Evolutionary conservation across 2,888 invertebrate genomes (phyloP).

Genomic region (Sarcophaga rosellei): DNA sequence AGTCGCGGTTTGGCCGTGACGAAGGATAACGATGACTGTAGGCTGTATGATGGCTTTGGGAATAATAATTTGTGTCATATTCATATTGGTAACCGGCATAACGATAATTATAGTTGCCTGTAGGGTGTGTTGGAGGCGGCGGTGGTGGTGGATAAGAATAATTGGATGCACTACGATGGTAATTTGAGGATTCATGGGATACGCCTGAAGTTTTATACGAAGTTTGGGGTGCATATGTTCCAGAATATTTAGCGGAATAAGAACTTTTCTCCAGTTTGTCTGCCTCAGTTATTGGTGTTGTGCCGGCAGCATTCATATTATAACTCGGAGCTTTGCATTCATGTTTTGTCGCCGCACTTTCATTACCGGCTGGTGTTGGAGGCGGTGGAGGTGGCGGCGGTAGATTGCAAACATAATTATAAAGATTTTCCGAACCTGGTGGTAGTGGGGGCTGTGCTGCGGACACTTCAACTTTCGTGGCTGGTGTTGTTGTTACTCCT

Average conservation of each 20-base stretch:
- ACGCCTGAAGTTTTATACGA: not conserved
- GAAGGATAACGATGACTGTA: constrained; percentile 47
- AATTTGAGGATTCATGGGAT: constrained; percentile 12
- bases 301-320: not conserved
- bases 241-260: constrained; percentile 34
- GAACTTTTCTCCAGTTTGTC: constrained; percentile 18
- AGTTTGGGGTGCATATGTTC: constrained; percentile 3
- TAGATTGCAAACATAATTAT: constrained; percentile 60
- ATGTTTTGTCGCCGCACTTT: constrained; percentile 12
- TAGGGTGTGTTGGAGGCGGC: not conserved
- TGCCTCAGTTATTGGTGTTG: not conserved
- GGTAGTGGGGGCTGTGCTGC: constrained; percentile 20
- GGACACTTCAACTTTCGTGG: not conserved
- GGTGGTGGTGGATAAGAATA: constrained; percentile 33
- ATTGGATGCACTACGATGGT: constrained; percentile 32
- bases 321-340: not conserved
- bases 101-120: constrained; percentile 38
- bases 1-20: constrained; percentile 48
- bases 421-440: constrained; percentile 46
- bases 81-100: constrained; percentile 50
- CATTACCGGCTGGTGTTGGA: not conserved
- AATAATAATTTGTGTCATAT: constrained; percentile 53
- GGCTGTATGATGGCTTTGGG: constrained; percentile 14
- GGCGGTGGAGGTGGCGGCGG: constrained; percentile 63
- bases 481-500: constrained; percentile 11